Conservation (phyloP, 2,797 vertebrate species). For the Smutsia gigantea region DNA sequence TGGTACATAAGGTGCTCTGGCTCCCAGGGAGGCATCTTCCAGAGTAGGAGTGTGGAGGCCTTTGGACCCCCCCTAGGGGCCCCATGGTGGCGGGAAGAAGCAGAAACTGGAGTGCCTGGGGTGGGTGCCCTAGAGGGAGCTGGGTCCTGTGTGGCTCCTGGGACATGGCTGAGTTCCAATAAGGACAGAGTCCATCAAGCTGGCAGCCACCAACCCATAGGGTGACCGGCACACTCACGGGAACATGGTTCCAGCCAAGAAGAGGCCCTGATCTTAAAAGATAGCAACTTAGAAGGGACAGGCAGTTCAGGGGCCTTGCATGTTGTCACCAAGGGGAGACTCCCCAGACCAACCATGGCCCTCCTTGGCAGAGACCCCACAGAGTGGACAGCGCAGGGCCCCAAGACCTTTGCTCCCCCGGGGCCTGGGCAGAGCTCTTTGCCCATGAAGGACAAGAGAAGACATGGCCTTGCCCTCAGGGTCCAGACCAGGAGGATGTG, state of each 20-base stretch:
- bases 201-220: neutral
- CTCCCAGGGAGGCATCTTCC: neutral
- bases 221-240: no score
- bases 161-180: neutral
- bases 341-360: neutral
- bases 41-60: neutral
- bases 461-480: neutral
- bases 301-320: neutral
- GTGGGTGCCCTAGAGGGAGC: neutral
- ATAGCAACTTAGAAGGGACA: neutral
- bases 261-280: neutral
- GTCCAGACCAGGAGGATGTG: neutral
- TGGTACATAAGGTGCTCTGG: neutral
- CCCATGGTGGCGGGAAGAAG: neutral
- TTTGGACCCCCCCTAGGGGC: neutral
- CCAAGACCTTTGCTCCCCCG: neutral
- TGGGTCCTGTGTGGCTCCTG: neutral
- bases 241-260: accelerated
- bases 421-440: neutral
- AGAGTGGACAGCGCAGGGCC: neutral
- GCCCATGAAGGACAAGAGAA: neutral
- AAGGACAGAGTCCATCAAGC: neutral
- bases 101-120: neutral
- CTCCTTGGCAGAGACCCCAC: neutral
- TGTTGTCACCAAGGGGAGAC: neutral